Base-by-base conservation (phyloP, 2,113 vertebrate species). In the Vidua macroura region DNA sequence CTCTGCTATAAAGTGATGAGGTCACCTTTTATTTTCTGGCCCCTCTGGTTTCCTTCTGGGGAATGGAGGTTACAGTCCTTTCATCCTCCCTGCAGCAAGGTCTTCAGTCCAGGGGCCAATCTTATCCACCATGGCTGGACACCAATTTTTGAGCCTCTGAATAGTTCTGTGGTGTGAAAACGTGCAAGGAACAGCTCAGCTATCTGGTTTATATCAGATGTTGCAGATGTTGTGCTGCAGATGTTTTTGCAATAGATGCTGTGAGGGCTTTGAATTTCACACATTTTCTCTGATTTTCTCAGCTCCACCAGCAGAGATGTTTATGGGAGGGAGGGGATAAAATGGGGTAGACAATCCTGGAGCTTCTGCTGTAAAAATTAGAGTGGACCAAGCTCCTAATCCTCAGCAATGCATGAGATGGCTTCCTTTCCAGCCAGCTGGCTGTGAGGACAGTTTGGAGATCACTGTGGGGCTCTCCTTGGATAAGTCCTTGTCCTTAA, bases 401-500 rank as follows among this genome's bases (percentile, higher is more conserved):
- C 35, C 67, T 58, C 28, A 66, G 67, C 58, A 73, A 28, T 1
- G 1, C 19, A 31, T 2, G 31, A n/a, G 39, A 31, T 31, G 13
- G 13, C 37, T 88, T 82, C 3, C 78, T 41, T 84, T 58, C 31
- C 69, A 95, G 64, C 17, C 74, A 89, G 2, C 73, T 53, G 68
- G 31, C 83, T 91, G 30, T 3, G 1, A 84, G 85, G 39, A 64
- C 11, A 46, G 13, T 73, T 69, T 93, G 75, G 70, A 85, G 55
- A 56, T 75, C 24, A 64, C 67, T 21, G 62, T 72, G 74, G 35
- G 49, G 53, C 53, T 88, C 58, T 85, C 75, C 58, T 85, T 86
- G 76, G 72, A 5, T 70, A 79, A 82, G 20, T 74, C 86, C 55
- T 92, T 94, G 83, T 74, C 82, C 76, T 80, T 86, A 94, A 92